phyloP scores from a whole-genome alignment of 1,140 invertebrate genomes.

The Rhyzopertha dominica region DNA sequence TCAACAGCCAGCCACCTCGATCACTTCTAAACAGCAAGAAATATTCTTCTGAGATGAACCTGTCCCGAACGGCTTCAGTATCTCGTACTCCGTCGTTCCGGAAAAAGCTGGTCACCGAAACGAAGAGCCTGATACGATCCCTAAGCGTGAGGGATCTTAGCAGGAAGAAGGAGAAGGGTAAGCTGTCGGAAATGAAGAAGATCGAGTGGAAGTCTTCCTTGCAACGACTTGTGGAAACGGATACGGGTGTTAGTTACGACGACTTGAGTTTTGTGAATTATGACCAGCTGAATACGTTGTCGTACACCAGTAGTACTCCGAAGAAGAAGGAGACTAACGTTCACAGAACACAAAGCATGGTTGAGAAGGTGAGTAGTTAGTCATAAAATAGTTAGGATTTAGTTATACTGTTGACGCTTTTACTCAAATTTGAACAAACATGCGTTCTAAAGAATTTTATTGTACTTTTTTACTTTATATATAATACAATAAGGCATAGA shows the following conservation, averaged over 20 bases:
- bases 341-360: conserved; percentile 37
- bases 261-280: conserved; percentile 44
- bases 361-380: conserved; percentile 38
- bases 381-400: too few species aligned
- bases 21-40: conserved; percentile 27
- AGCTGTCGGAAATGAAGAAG: conserved; percentile 30
- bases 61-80: conserved; percentile 18
- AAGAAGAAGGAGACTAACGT: conserved; percentile 21
- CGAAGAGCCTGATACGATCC: conserved; percentile 32
- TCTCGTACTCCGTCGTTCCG: conserved; percentile 31
- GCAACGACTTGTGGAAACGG: conserved; percentile 40
- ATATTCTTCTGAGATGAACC: conserved; percentile 32
- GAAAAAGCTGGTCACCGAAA: conserved; percentile 30
- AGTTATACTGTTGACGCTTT: too few species aligned
- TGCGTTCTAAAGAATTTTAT: too few species aligned
- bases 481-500: too few species aligned
- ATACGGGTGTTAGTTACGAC: conserved; percentile 41
- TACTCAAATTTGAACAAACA: too few species aligned
- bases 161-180: conserved; percentile 24
- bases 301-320: conserved; percentile 18
- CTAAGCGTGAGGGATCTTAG: conserved; percentile 36
- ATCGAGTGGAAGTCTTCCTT: conserved; percentile 40
- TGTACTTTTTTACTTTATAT: too few species aligned
- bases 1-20: conserved; percentile 18
- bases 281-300: conserved; percentile 35